Conservation (phyloP, 2,888 invertebrate species). For the Aricia artaxerxes region DNA sequence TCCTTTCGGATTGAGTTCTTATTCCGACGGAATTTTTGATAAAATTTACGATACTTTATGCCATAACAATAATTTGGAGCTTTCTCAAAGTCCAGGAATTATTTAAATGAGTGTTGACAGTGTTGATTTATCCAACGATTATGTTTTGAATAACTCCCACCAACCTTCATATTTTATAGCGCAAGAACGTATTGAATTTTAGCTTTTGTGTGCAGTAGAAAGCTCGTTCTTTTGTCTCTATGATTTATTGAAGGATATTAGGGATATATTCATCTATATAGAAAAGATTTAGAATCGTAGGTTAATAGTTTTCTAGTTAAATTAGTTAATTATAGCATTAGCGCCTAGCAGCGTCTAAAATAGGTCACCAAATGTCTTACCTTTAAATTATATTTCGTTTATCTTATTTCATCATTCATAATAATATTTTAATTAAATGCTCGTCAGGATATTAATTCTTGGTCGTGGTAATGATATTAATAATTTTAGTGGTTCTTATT, state of each 20-base stretch:
- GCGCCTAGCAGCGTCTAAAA: too few relatives aligned
- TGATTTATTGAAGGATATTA: not conserved
- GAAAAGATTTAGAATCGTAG: not conserved
- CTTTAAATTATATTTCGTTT: too few relatives aligned
- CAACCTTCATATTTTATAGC: not conserved
- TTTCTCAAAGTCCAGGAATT: not conserved
- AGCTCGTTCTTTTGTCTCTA: not conserved
- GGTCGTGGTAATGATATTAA: too few relatives aligned
- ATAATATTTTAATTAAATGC: too few relatives aligned
- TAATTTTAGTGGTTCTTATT: too few relatives aligned
- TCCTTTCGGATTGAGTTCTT: conserved; percentile 16
- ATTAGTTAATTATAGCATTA: not conserved
- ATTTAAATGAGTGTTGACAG: conserved; percentile 20
- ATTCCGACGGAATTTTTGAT: not conserved
- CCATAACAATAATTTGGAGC: conserved; percentile 14
- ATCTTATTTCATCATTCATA: too few relatives aligned
- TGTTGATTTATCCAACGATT: conserved; percentile 10
- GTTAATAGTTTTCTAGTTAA: not conserved
- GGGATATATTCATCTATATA: not conserved
- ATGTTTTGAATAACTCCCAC: conserved; percentile 17
- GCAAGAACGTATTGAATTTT: not conserved
- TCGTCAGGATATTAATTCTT: too few relatives aligned
- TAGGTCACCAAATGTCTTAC: not conserved
- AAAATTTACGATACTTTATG: not conserved
- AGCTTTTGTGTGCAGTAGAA: not conserved